These are phyloP conservation scores for Athrips mouffetella DNA, from an alignment of 2,888 invertebrate genomes.

Conservation along the genomic window DNA sequence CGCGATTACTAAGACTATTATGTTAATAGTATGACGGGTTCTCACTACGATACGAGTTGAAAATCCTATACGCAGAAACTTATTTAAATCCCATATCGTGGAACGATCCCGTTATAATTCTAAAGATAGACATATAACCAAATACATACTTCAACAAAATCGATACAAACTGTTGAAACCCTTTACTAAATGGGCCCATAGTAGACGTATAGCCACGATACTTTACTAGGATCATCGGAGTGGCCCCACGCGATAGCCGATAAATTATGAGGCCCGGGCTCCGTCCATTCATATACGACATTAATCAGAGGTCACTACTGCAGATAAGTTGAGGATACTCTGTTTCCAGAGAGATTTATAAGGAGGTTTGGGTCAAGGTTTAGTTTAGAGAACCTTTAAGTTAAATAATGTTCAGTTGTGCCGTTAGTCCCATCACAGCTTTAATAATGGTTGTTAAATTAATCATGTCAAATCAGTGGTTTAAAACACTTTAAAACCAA, in stretches of 20 bases:
- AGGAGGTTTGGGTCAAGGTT: constrained; percentile 3
- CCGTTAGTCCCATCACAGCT: too few relatives aligned
- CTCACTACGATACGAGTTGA: too few relatives aligned
- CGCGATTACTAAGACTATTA: too few relatives aligned
- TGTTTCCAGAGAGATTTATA: constrained; percentile 10
- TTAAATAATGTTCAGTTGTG: too few relatives aligned
- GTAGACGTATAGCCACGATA: constrained; percentile 46
- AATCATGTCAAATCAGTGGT: too few relatives aligned
- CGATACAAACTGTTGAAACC: constrained; percentile 32
- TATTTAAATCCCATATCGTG: too few relatives aligned
- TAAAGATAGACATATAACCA: too few relatives aligned
- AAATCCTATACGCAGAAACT: too few relatives aligned
- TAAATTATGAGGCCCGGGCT: constrained; percentile 21
- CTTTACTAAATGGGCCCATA: constrained; percentile 40
- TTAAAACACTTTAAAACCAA: too few relatives aligned
- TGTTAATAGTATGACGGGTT: too few relatives aligned
- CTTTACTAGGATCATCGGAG: constrained; percentile 49
- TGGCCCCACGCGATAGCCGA: constrained; percentile 32
- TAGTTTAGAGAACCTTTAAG: neutral
- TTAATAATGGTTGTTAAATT: too few relatives aligned
- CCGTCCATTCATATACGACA: constrained; percentile 24
- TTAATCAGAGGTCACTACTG: constrained; percentile 23
- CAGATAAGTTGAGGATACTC: constrained; percentile 14
- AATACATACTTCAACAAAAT: neutral
- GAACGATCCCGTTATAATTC: too few relatives aligned